phyloP scores from a whole-genome alignment of 2,888 invertebrate species.

The Ecliptopera silaceata region DNA sequence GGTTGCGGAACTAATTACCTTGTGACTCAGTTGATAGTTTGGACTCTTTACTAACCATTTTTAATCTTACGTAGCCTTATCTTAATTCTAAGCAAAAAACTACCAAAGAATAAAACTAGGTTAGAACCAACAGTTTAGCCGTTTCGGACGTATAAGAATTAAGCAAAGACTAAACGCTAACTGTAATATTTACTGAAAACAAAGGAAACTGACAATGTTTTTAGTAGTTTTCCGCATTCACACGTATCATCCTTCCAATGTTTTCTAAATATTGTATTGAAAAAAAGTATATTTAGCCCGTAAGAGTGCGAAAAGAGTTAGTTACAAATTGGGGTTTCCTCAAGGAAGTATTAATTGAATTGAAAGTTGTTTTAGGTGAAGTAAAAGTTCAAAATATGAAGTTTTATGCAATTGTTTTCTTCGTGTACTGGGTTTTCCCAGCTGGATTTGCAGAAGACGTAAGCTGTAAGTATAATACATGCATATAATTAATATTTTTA shows the following conservation, averaged over 20 bases:
- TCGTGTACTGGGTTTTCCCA: constrained; percentile 52
- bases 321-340: constrained; percentile 24
- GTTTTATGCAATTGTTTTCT: constrained; percentile 47
- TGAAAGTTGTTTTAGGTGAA: constrained; percentile 31
- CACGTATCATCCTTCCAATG: constrained; percentile 54
- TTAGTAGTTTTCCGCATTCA: constrained; percentile 45
- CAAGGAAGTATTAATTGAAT: constrained; percentile 4
- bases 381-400: constrained; percentile 54
- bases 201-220: constrained; percentile 59
- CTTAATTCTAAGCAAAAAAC: background rate
- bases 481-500: no score
- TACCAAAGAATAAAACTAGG: background rate
- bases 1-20: no score
- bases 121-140: no score
- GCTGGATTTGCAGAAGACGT: constrained; percentile 65
- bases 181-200: constrained; percentile 53
- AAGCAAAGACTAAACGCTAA: background rate
- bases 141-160: no score
- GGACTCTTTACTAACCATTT: no score
- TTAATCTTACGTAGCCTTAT: no score
- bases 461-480: constrained; percentile 70
- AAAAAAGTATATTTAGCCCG: constrained; percentile 62
- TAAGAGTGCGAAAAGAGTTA: constrained; percentile 26
- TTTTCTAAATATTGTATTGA: constrained; percentile 64
- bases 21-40: no score